Evolutionary conservation across 2,888 invertebrate species (phyloP), one percentile per base, ranked within the genome.

Genomic region (Lithophane leautieri): DNA sequence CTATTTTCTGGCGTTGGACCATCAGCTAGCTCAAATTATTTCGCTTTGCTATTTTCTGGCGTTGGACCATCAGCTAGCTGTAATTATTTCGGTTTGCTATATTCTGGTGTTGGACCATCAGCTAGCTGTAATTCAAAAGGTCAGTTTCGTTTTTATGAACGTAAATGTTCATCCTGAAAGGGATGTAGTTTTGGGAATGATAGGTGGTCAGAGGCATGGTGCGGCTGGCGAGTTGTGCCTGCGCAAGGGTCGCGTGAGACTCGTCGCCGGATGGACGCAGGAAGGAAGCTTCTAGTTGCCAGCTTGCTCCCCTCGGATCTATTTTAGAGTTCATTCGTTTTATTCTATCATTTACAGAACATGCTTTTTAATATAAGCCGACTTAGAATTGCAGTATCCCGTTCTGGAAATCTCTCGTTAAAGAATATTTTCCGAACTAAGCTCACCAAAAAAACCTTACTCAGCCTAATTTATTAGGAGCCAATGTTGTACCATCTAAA

Each of bases 231-330:
- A 76, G 72, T 75, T 82, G 84, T 78, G 80, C 86, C 84, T 83
- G 87, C 90, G 90, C 88, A 89, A 87, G 88, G 89, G 94, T 94
- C 95, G 95, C 95, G 96, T 96, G 96, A 94, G 96, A 96, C 91
- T 92, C 92, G 87, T 80, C 93, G 93, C 96, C 96, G 96, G 96
- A 96, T 95, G 96, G 91, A 87, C 94, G 93, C 94, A 96, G 96
- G 96, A 96, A 96, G 96, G 96, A 96, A 96, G 95, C 95, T 93
- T 93, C 96, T 95, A 95, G 96, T 96, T 96, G 96, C 94, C 93
- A 93, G 93, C 89, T 91, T 88, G 90, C 94, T 94, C 96, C 96
- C 96, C 96, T 95, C 95, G 92, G 90, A 92, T 95, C 96, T 96
- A 96, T 96, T 96, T 96, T 94, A 96, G 94, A 96, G 94, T 92